Percentiles rank a stretch among this genome's conserved stretches.
Conservation (phyloP, 2,113 vertebrate species). For the Uropsilus gracilis region DNA sequence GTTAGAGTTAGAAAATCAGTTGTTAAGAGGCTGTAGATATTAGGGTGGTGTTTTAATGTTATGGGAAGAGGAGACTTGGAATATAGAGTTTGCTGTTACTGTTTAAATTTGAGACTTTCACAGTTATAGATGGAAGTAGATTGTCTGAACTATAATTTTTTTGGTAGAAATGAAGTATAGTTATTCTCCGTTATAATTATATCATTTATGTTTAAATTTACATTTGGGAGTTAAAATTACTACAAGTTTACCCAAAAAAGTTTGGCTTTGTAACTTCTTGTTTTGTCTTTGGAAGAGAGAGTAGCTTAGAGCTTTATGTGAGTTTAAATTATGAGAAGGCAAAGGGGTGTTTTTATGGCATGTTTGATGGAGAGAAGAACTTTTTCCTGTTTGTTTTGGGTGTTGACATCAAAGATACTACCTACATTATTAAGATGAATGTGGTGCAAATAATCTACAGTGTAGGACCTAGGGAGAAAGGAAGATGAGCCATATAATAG, state of each 20-base stretch:
- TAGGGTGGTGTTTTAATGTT: neutral
- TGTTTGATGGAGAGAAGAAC: neutral
- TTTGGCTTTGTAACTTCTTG: neutral
- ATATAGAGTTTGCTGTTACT: neutral
- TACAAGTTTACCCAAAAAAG: neutral
- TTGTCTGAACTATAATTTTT: conserved; percentile 43
- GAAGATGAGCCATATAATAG: neutral
- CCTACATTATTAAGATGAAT: neutral
- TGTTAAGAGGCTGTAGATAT: neutral
- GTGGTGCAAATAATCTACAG: neutral
- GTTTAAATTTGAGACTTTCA: neutral
- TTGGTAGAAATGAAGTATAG: neutral
- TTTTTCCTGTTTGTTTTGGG: conserved; percentile 8
- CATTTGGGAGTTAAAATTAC: neutral
- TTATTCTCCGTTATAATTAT: neutral
- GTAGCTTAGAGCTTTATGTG: conserved; percentile 1
- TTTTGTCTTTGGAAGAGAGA: conserved; percentile 18
- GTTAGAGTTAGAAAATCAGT: conserved; percentile 29
- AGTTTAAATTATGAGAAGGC: neutral
- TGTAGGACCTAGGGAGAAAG: neutral
- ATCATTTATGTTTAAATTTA: neutral
- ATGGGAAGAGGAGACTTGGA: neutral
- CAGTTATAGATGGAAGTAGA: neutral
- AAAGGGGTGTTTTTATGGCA: conserved; percentile 10
- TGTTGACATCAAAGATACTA: neutral